Percentiles rank a stretch among this genome's conserved stretches.
These are phyloP conservation scores for Calliphora vomitoria DNA, from an alignment of 2,888 invertebrate species.

Conservation along the genomic window DNA sequence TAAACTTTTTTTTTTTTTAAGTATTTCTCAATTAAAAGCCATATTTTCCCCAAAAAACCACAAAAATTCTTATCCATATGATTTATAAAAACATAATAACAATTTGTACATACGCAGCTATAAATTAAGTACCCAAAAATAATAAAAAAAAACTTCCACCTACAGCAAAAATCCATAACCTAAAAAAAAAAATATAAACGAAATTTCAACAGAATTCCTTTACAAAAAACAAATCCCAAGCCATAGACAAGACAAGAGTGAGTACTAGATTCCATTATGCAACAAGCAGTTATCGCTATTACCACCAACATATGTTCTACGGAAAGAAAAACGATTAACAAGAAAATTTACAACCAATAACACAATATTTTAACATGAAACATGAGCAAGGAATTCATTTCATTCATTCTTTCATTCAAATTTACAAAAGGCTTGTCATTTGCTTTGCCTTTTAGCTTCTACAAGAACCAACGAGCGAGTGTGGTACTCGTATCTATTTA, in stretches of 20 bases:
- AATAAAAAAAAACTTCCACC: constrained; percentile 49
- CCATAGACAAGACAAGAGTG: constrained; percentile 9
- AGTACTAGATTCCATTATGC: constrained; percentile 46
- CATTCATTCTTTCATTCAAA: constrained; percentile 20
- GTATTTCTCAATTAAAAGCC: constrained; percentile 38
- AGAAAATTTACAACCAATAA: constrained; percentile 67
- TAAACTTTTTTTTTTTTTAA: constrained; percentile 10
- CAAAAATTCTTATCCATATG: constrained; percentile 28
- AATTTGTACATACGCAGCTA: constrained; percentile 61
- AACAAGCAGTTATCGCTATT: constrained; percentile 40
- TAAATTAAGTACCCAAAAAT: constrained; percentile 50
- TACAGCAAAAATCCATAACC: constrained; percentile 48
- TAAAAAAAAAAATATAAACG: constrained; percentile 31
- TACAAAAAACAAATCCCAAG: background rate
- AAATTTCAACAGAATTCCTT: constrained; percentile 52
- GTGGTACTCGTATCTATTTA: background rate
- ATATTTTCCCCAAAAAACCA: background rate
- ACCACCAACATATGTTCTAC: constrained; percentile 56
- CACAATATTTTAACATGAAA: constrained; percentile 43
- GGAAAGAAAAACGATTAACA: constrained; percentile 52
- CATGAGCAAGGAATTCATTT: constrained; percentile 67
- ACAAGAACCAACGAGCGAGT: constrained; percentile 8
- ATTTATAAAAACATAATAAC: constrained; percentile 50
- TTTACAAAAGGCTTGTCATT: constrained; percentile 63
- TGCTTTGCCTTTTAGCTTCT: constrained; percentile 23